Base-by-base conservation (phyloP, 2,797 vertebrate species). In the Cryptoblepharus egeriae region DNA sequence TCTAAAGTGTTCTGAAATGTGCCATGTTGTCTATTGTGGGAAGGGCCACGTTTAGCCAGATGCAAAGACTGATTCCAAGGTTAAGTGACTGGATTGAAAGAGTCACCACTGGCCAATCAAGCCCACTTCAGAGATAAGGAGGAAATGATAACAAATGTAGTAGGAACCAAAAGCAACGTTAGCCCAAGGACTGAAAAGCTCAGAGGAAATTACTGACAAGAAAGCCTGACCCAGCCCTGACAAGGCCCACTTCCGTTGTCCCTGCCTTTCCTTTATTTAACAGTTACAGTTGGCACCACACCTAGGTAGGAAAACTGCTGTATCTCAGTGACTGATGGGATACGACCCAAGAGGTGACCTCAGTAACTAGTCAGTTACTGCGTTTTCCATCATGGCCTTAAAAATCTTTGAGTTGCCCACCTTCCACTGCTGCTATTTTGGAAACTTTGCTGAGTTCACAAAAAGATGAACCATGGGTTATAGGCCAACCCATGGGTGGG, bases 331-430 rank as follows among this genome's bases (percentile, higher is more conserved):
- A 76, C 87, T 91, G 88, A 85, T 85, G 90, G 87, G 92, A 94
- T 90, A 83, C 92, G 94, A 92, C 94, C 93, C 92, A 88, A 96
- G 95, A 93, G 76, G 85, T 91, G 89, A 94, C 92, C 89, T 93
- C 91, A 92, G 82, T 77, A 82, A 78, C 55, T 69, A 39, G 69
- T 45, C 85, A 89, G 77, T 85, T n/a, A n/a, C n/a, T n/a, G 82
- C 57, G 11, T 8, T 60, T 87, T 91, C 82, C 84, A 68, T 80
- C 85, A 74, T 81, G 13, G 75, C 79, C 83, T 84, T 69, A 82
- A 75, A 88, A 88, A 88, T 83, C 90, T 92, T 77, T 86, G 79
- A 87, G 80, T 63, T 85, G 13, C 5, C 78, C 85, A 89, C 88
- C 80, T 45, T 3, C 45, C 84, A 52, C 64, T 58, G 24, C 37